Evolutionary conservation across 1,140 invertebrate species (phyloP).

Genomic region (Dinothrombium tinctorium): DNA sequence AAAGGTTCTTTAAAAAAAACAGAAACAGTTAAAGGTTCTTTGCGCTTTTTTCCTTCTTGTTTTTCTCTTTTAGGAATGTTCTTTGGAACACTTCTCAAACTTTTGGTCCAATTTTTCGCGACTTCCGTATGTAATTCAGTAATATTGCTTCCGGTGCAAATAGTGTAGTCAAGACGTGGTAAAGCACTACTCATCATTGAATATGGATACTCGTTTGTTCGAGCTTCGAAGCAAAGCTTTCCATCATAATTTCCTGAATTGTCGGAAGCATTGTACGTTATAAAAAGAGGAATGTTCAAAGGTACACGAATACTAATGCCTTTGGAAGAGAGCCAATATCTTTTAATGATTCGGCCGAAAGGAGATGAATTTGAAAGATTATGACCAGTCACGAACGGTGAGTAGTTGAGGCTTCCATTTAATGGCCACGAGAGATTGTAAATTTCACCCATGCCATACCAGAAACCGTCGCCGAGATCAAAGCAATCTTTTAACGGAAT

Average conservation of each 20-base stretch:
- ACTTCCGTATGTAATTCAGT: slow-evolving; percentile 34
- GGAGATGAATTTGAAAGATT: slow-evolving; percentile 24
- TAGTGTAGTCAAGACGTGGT: slow-evolving; percentile 52
- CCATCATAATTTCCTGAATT: slow-evolving; percentile 23
- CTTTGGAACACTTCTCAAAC: background rate
- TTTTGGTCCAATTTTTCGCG: too few relatives aligned
- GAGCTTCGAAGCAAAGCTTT: slow-evolving; percentile 40
- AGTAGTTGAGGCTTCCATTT: slow-evolving; percentile 38
- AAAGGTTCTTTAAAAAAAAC: background rate
- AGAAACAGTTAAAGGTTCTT: background rate
- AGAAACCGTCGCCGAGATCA: slow-evolving; percentile 28
- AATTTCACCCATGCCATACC: slow-evolving; percentile 42
- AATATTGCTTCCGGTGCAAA: slow-evolving; percentile 54
- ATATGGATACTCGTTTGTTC: slow-evolving; percentile 40
- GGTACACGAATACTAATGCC: slow-evolving; percentile 52
- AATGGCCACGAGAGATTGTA: slow-evolving; percentile 49
- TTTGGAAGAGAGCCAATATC: slow-evolving; percentile 59
- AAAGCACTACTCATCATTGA: slow-evolving; percentile 37
- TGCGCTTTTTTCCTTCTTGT: background rate
- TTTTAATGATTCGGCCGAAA: slow-evolving; percentile 51
- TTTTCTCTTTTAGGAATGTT: background rate
- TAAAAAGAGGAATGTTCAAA: slow-evolving; percentile 45
- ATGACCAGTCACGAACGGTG: slow-evolving; percentile 56
- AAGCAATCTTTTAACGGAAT: slow-evolving; percentile 51
- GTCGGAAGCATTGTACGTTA: slow-evolving; percentile 21